Base-by-base conservation (phyloP, 2,113 vertebrate species). In the Jaculus jaculus region DNA sequence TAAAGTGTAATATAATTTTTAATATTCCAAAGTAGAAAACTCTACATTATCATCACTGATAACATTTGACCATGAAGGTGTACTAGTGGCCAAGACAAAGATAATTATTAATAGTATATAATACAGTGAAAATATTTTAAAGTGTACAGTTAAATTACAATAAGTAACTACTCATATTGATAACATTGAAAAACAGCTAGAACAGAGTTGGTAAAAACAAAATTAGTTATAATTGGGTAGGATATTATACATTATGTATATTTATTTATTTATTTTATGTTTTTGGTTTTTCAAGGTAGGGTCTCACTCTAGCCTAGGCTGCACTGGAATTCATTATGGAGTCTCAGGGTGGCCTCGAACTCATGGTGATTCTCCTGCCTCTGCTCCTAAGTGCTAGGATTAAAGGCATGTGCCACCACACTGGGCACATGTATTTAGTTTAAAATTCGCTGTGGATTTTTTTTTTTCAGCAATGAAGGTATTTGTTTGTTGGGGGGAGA, bases 1-100 rank as follows among this genome's bases (percentile, higher is more conserved):
- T 34, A 95, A 91, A 66, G 12, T 72, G 61, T 86, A 79, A 82
- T 10, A 65, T 86, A 89, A 69, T 84, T 91, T 90, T 51, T 47
- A 95, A 16, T 42, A 12, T 77, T n/a, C 21, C 18, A 81, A 72
- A 90, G 65, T 66, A 42, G 10, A 32, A 60, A 8, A 21, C 13
- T 82, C 4, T 37, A 75, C 83, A 82, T 87, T 71, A 84, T 26
- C 26, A 13, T 30, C 12, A 79, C 69, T 65, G 71, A 80, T 34
- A 85, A 18, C 18, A 73, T 61, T 90, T 92, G 30, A 37, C 20
- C 5, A 81, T 42, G 37, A 63, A 74, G 20, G 3, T 74, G 5
- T 47, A 73, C 20, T 83, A 86, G 63, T 17, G 87, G n/a, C 39
- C 89, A 84, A 1, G 37, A 80, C 47, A 88, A 69, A 84, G 20